Percentiles rank a stretch among this genome's conserved stretches.
phyloP scores from a whole-genome alignment of 2,888 invertebrate species.

The Platycheirus albimanus region DNA sequence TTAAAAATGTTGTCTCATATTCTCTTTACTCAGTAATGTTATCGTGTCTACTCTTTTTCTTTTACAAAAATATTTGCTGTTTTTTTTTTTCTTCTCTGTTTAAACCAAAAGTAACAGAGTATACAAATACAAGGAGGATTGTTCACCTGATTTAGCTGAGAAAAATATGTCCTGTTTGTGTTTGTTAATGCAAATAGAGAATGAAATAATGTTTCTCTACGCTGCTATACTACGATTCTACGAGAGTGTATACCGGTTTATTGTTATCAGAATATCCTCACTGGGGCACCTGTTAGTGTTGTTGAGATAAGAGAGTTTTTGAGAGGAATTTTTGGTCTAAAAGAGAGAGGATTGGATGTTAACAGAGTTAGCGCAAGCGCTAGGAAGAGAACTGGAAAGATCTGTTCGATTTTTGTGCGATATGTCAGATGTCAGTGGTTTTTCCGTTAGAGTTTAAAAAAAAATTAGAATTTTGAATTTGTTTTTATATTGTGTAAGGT shows the following conservation, averaged over 20 bases:
- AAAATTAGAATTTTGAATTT: no score
- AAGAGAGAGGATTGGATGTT: conserved; percentile 1
- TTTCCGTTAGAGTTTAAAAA: conserved; percentile 30
- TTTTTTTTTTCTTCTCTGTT: no score
- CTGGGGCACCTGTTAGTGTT: conserved; percentile 62
- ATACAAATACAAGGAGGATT: background rate
- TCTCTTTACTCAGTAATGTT: conserved; percentile 1
- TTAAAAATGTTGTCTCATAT: conserved; percentile 1
- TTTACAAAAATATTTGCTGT: no score
- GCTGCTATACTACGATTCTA: background rate
- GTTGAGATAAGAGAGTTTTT: conserved; percentile 21
- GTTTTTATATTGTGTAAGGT: no score
- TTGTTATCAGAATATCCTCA: conserved; percentile 17
- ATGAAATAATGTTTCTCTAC: background rate
- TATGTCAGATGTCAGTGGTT: background rate
- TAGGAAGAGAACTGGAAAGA: background rate
- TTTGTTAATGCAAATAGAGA: conserved; percentile 8
- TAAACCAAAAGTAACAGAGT: background rate
- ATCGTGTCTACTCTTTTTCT: conserved; percentile 5
- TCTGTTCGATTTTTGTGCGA: conserved; percentile 54
- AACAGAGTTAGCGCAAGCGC: conserved; percentile 24
- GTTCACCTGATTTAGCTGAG: conserved; percentile 22
- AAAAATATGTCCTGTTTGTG: background rate
- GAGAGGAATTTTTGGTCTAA: conserved; percentile 46
- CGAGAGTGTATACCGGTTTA: conserved; percentile 23